phyloP scores from a whole-genome alignment of 1,140 invertebrate genomes.

The Cyphomyrmex costatus region DNA sequence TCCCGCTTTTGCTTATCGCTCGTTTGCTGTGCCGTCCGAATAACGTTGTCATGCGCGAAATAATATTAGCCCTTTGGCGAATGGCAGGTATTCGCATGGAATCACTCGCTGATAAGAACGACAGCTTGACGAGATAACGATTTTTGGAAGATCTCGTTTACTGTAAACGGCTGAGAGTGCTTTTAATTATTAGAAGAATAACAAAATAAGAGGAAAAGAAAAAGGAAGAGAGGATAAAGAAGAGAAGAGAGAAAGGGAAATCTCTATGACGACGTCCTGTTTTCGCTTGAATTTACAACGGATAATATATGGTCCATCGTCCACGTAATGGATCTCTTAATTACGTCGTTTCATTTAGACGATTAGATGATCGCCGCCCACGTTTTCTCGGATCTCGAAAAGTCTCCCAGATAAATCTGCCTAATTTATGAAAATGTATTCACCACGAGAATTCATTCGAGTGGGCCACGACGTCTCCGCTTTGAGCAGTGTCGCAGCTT shows the following conservation, averaged over 20 bases:
- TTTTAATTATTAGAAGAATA: not conserved
- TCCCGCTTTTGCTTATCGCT: constrained; percentile 18
- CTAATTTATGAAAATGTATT: constrained; percentile 80
- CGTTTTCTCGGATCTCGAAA: constrained; percentile 59
- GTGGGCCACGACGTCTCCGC: constrained; percentile 31
- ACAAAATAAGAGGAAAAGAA: not conserved
- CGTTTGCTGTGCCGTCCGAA: constrained; percentile 63
- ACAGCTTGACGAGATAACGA: constrained; percentile 56
- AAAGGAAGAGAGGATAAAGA: not conserved
- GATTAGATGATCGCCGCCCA: constrained; percentile 73
- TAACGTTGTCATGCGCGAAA: constrained; percentile 73
- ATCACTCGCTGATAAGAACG: constrained; percentile 50
- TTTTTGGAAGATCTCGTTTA: constrained; percentile 13
- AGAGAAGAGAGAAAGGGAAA: not conserved
- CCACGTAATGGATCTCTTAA: constrained; percentile 78
- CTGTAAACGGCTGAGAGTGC: not conserved
- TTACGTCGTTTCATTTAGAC: constrained; percentile 72
- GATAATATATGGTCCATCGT: constrained; percentile 52
- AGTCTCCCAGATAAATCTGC: constrained; percentile 27
- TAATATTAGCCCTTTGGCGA: constrained; percentile 61
- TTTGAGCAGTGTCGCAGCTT: constrained; percentile 42
- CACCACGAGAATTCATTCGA: constrained; percentile 55
- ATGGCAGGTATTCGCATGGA: constrained; percentile 22
- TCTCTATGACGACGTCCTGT: constrained; percentile 35
- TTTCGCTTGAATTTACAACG: constrained; percentile 72